Evolutionary conservation across 2,888 invertebrate genomes (phyloP).

Genomic region (Teleogryllus oceanicus): DNA sequence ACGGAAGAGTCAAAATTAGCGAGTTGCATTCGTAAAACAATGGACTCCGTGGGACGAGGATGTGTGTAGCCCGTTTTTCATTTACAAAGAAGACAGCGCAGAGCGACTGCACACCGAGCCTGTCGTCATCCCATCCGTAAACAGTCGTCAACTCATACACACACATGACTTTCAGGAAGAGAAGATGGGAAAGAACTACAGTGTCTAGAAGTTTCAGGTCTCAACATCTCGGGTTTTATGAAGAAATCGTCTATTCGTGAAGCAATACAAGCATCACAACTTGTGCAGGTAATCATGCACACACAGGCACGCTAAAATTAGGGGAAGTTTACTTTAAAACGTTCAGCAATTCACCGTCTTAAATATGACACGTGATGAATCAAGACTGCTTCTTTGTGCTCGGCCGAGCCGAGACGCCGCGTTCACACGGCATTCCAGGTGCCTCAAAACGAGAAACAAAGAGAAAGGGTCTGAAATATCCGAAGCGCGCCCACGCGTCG

Average conservation of each 20-base stretch:
- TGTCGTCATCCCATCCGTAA: not conserved
- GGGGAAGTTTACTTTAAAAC: not conserved
- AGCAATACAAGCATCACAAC: too few species aligned
- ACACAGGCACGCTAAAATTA: too few species aligned
- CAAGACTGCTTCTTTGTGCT: constrained; percentile 5
- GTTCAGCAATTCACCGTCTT: not conserved
- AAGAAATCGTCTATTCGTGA: too few species aligned
- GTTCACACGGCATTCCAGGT: not conserved
- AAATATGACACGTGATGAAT: constrained; percentile 9
- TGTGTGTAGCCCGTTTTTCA: not conserved
- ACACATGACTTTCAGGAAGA: not conserved
- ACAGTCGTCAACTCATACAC: constrained; percentile 7
- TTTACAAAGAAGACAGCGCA: not conserved
- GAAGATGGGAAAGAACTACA: not conserved
- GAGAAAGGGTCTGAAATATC: not conserved
- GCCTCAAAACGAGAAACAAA: constrained; percentile 18
- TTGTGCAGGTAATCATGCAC: too few species aligned
- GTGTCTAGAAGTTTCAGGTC: too few species aligned
- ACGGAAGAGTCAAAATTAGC: not conserved
- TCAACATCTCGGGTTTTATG: too few species aligned
- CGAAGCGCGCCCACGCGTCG: not conserved
- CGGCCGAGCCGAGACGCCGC: not conserved
- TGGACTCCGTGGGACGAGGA: too few species aligned
- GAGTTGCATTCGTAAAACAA: too few species aligned
- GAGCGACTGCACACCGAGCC: not conserved